phyloP scores from a whole-genome alignment of 2,888 invertebrate genomes.

The Priocnemis perturbator region DNA sequence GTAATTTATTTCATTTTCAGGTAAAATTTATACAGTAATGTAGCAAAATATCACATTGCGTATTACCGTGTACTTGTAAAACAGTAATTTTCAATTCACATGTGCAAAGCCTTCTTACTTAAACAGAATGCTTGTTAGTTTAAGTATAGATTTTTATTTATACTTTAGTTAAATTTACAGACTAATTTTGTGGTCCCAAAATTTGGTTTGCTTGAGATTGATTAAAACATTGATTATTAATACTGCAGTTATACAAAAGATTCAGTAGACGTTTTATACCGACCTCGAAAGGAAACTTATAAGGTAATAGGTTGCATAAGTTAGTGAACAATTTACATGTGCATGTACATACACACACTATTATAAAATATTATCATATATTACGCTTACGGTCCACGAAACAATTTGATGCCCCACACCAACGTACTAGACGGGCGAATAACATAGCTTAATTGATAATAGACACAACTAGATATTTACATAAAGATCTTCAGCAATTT shows the following conservation, averaged over 20 bases:
- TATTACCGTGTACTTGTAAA: slow-evolving; percentile 43
- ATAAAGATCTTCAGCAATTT: slow-evolving; percentile 23
- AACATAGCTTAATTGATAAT: slow-evolving; percentile 1
- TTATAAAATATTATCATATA: no score
- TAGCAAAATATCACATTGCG: slow-evolving; percentile 58
- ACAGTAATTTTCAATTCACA: slow-evolving; percentile 8
- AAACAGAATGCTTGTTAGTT: not conserved
- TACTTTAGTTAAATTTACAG: slow-evolving; percentile 27
- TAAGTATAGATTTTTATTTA: slow-evolving; percentile 11
- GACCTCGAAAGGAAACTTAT: not conserved
- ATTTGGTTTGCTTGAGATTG: slow-evolving; percentile 3
- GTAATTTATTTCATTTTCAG: no score
- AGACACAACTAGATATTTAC: slow-evolving; percentile 33
- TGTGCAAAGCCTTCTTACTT: slow-evolving; percentile 16
- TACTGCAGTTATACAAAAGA: slow-evolving; percentile 30
- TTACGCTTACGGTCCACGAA: no score
- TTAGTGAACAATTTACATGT: not conserved
- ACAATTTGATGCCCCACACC: no score
- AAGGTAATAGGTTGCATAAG: not conserved
- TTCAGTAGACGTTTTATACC: not conserved
- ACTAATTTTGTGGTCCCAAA: slow-evolving; percentile 41
- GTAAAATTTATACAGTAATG: slow-evolving; percentile 23
- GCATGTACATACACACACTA: not conserved
- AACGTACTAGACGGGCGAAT: no score
- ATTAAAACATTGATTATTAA: slow-evolving; percentile 35